Conservation (phyloP, 92 coral and sea anemone species). For the Porites lobata region DNA sequence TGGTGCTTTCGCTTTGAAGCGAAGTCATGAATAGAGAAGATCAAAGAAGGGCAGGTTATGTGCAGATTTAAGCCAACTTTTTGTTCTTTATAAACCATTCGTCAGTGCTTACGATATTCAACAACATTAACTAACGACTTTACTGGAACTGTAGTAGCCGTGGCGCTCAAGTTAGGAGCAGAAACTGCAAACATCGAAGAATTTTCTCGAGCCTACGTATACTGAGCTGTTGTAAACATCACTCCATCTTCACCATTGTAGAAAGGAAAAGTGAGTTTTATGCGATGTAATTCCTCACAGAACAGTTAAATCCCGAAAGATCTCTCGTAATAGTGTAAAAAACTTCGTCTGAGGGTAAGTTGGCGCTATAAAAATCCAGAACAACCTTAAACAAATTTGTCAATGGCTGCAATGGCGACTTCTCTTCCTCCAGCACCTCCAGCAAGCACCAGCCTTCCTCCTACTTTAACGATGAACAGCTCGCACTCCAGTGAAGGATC, state of each 20-base stretch:
- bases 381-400: neutral
- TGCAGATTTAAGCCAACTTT: neutral
- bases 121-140: neutral
- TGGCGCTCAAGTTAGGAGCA: neutral
- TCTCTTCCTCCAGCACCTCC: neutral
- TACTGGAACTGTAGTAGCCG: neutral
- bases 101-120: neutral
- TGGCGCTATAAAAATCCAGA: neutral
- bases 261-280: neutral
- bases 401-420: constrained; percentile 5
- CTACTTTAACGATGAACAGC: constrained; percentile 14
- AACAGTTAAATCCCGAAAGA: neutral
- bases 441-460: constrained; percentile 1
- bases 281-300: neutral
- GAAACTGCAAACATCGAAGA: neutral
- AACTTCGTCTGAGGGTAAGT: neutral
- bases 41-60: neutral
- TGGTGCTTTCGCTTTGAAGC: neutral
- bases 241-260: neutral
- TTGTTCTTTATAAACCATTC: neutral
- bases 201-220: neutral
- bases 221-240: no score
- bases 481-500: constrained; percentile 26
- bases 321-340: neutral
- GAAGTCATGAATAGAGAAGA: neutral